phyloP scores from a whole-genome alignment of 2,113 vertebrate species.

The Shinisaurus crocodilurus region DNA sequence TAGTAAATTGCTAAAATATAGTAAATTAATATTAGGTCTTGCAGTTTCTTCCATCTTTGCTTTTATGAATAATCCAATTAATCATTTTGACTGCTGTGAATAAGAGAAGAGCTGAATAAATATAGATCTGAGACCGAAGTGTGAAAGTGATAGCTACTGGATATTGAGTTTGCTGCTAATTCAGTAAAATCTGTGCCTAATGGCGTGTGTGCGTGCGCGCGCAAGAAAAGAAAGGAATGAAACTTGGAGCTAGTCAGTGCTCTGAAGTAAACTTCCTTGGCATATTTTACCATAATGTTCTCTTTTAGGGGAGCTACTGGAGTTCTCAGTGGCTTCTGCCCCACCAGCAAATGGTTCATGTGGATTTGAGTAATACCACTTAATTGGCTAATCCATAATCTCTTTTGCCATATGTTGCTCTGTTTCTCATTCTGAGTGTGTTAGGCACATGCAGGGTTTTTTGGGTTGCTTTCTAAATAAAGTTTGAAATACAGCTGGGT shows the following conservation, averaged over 20 bases:
- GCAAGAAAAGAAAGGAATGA: not conserved
- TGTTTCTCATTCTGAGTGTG: conserved; percentile 61
- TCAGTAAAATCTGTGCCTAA: not conserved
- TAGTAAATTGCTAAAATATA: not conserved
- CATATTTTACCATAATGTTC: conserved; percentile 12
- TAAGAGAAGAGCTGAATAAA: conserved; percentile 3
- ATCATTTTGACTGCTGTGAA: not conserved
- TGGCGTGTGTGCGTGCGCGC: fast-evolving
- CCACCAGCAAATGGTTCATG: conserved; percentile 66
- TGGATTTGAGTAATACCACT: conserved; percentile 75
- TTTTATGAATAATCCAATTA: not conserved
- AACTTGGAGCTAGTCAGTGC: not conserved
- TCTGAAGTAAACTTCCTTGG: not conserved
- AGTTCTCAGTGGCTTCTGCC: conserved; percentile 28
- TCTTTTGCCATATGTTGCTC: conserved; percentile 84
- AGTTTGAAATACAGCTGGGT: conserved; percentile 32
- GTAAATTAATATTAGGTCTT: not conserved
- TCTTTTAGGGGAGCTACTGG: conserved; percentile 20
- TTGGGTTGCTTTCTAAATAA: not conserved
- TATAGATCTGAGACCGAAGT: not conserved
- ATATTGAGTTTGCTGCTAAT: not conserved
- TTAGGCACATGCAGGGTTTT: conserved; percentile 38
- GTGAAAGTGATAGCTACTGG: not conserved
- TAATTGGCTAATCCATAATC: conserved; percentile 88
- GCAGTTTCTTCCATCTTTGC: not conserved